Conservation (phyloP, 2,797 vertebrate species). For the Gobio occitaniae region DNA sequence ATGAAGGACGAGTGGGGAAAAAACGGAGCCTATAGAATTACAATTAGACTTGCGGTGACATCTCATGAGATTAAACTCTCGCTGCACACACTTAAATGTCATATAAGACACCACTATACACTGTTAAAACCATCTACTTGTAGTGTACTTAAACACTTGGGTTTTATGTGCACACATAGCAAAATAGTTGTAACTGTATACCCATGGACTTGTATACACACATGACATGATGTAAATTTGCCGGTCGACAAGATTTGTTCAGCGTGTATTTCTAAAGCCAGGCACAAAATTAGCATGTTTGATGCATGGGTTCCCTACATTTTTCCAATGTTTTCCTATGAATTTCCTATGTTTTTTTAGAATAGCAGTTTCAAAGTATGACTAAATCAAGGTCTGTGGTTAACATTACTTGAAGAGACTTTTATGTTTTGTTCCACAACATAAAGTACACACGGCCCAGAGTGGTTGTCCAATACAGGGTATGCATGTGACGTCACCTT, state of each 20-base stretch:
- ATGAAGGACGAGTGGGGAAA: neutral
- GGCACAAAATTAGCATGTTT: neutral
- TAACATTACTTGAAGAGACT: neutral
- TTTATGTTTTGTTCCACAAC: conserved; percentile 6
- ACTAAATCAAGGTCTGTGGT: neutral
- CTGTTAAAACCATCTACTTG: conserved; percentile 1
- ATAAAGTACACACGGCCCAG: neutral
- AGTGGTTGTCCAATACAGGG: neutral
- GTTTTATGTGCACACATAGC: neutral
- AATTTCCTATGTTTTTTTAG: neutral
- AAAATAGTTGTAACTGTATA: neutral
- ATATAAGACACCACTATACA: neutral
- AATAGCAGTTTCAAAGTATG: neutral
- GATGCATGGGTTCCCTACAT: neutral
- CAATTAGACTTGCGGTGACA: neutral
- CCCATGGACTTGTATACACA: neutral
- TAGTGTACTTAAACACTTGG: neutral
- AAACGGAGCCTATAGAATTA: neutral
- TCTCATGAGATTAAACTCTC: conserved; percentile 3
- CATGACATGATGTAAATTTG: neutral
- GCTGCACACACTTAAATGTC: conserved; percentile 2
- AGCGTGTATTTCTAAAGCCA: neutral
- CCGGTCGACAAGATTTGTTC: neutral
- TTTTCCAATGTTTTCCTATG: neutral
- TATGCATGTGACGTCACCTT: no score